Conservation (phyloP, 1,140 invertebrate species). For the Nylanderia fulva region DNA sequence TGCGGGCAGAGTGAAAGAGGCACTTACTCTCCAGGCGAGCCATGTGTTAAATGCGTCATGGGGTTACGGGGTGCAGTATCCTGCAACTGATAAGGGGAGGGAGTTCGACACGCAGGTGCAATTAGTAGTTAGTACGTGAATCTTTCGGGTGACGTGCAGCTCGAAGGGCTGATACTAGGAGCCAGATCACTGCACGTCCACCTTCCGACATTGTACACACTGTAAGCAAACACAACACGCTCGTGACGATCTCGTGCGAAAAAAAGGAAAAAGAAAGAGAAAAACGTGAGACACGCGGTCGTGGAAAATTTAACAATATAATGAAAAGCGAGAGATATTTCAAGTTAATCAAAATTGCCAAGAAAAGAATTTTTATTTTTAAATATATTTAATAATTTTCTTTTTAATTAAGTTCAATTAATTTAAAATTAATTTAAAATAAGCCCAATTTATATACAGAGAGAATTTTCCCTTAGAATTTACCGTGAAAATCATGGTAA, state of each 20-base stretch:
- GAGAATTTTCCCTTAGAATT: too few species aligned
- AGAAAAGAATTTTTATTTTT: too few species aligned
- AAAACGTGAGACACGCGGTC: neutral
- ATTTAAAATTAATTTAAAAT: too few species aligned
- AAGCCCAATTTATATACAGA: too few species aligned
- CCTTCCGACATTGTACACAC: constrained; percentile 76
- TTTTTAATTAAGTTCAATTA: too few species aligned
- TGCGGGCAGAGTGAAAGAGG: constrained; percentile 24
- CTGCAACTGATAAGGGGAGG: constrained; percentile 68
- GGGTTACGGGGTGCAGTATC: constrained; percentile 71
- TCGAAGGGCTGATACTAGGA: constrained; percentile 71
- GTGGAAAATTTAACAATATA: neutral
- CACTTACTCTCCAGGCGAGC: constrained; percentile 80
- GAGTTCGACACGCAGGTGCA: constrained; percentile 66
- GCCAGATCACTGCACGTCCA: constrained; percentile 74
- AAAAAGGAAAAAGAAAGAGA: too few species aligned
- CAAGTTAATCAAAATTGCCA: too few species aligned
- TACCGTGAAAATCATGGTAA: too few species aligned
- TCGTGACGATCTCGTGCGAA: neutral
- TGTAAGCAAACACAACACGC: constrained; percentile 71
- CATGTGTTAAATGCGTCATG: constrained; percentile 81
- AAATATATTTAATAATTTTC: too few species aligned
- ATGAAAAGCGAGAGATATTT: neutral
- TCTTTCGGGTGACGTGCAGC: constrained; percentile 73
- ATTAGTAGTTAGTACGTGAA: constrained; percentile 72